These are phyloP conservation scores for Sclerurus mexicanus DNA, from an alignment of 2,113 vertebrate species.

Conservation along the genomic window DNA sequence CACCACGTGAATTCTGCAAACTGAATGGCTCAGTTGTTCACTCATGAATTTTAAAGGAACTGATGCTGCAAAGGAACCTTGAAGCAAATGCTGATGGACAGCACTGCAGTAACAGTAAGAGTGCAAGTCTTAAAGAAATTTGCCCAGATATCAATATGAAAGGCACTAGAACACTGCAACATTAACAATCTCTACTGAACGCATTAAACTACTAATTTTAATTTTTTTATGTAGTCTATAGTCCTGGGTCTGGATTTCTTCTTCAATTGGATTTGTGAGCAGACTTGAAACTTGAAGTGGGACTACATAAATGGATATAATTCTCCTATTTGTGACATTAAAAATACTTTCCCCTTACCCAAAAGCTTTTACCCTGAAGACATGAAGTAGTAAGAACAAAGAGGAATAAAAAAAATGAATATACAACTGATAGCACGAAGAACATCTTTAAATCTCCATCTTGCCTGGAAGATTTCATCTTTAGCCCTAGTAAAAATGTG, in stretches of 20 bases:
- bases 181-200: neutral
- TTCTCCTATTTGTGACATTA: neutral
- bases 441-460: slow-evolving; percentile 53
- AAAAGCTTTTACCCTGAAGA: slow-evolving; percentile 54
- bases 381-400: slow-evolving; percentile 54
- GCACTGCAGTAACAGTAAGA: neutral
- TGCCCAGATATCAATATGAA: neutral
- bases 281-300: neutral
- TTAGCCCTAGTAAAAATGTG: slow-evolving; percentile 54
- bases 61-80: neutral
- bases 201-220: neutral
- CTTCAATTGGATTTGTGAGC: neutral
- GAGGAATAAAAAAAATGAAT: slow-evolving; percentile 41
- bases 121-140: neutral
- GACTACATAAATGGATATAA: neutral
- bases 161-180: neutral
- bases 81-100: neutral
- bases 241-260: neutral
- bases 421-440: slow-evolving; percentile 50
- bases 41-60: neutral
- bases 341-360: slow-evolving; percentile 65
- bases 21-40: neutral
- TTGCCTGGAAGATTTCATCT: slow-evolving; percentile 56
- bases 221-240: neutral
- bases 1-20: neutral